Evolutionary conservation across 2,888 invertebrate species (phyloP).

Genomic region (Parnassius apollo): DNA sequence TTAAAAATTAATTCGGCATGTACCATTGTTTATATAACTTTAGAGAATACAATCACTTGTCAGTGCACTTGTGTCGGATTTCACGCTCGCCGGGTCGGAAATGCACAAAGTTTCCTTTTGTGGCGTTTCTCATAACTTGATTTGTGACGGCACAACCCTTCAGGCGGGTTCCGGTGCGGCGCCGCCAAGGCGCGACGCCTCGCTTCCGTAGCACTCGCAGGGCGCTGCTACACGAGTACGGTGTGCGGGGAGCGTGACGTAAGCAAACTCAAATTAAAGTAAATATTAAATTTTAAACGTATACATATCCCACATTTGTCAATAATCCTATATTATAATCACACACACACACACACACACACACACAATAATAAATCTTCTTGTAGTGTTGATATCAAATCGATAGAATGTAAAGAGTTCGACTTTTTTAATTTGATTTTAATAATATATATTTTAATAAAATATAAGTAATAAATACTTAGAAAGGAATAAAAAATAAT

Average conservation of each 20-base stretch:
- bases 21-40: slow-evolving; percentile 33
- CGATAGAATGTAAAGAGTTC: too few species aligned
- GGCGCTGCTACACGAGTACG: slow-evolving; percentile 9
- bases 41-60: slow-evolving; percentile 45
- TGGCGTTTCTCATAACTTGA: slow-evolving; percentile 80
- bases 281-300: background rate
- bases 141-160: slow-evolving; percentile 80
- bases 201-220: slow-evolving; percentile 53
- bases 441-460: too few species aligned
- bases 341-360: too few species aligned
- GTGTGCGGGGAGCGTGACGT: slow-evolving; percentile 13
- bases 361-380: too few species aligned
- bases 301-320: too few species aligned
- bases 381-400: too few species aligned
- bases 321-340: too few species aligned
- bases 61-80: slow-evolving; percentile 53
- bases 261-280: slow-evolving; percentile 10
- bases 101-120: slow-evolving; percentile 81
- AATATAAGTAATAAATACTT: too few species aligned
- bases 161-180: slow-evolving; percentile 71
- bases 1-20: background rate
- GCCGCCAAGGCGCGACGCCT: slow-evolving; percentile 75
- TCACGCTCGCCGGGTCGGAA: slow-evolving; percentile 76
- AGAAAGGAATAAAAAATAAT: too few species aligned
- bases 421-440: too few species aligned